Conservation (phyloP, 2,888 invertebrate species). For the Didymodactylos carnosus region DNA sequence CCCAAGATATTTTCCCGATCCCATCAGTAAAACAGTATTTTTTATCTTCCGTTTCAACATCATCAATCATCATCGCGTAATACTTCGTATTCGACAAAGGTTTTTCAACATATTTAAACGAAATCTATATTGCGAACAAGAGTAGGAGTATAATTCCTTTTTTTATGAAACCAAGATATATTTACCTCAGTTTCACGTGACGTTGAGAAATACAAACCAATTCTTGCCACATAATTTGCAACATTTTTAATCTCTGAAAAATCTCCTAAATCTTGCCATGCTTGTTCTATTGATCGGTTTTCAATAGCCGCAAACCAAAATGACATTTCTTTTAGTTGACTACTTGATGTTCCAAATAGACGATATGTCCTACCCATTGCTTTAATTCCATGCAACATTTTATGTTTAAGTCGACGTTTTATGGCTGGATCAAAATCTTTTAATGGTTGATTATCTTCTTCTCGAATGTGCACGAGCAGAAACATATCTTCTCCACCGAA, state of each 20-base stretch:
- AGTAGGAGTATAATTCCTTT: background rate
- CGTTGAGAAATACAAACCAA: background rate
- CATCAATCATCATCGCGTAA: background rate
- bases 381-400: background rate
- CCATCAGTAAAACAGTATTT: conserved; percentile 15
- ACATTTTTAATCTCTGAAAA: background rate
- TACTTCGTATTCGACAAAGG: background rate
- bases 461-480: background rate
- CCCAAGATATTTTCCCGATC: conserved; percentile 3
- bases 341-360: background rate
- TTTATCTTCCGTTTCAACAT: background rate
- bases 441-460: background rate
- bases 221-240: background rate
- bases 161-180: background rate
- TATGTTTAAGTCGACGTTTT: background rate
- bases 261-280: background rate
- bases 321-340: background rate
- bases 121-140: too few relatives aligned
- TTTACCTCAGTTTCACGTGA: background rate
- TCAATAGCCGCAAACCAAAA: background rate
- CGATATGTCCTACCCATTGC: background rate
- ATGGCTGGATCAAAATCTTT: background rate
- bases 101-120: background rate
- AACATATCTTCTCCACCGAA: background rate
- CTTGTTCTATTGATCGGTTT: background rate